Evolutionary conservation across 2,888 invertebrate species (phyloP).

Genomic region (Ischnus inquisitorius): DNA sequence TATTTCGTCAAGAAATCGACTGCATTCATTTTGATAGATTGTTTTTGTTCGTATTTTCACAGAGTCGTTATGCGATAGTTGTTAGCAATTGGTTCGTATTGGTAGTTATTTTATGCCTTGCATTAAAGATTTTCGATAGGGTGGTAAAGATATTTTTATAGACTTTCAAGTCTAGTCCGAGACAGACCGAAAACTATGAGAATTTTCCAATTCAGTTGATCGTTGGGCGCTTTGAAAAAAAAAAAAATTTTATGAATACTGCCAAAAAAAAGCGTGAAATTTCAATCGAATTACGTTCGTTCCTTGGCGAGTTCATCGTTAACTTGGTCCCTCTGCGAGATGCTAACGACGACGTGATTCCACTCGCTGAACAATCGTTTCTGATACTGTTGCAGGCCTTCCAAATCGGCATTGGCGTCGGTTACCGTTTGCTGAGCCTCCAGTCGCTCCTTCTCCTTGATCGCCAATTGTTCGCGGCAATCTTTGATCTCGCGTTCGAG

Average conservation of each 20-base stretch:
- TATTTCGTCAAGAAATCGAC: background rate
- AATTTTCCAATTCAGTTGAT: no score
- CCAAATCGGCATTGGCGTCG: conserved; percentile 91
- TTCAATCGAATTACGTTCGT: conserved; percentile 85
- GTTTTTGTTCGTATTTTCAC: no score
- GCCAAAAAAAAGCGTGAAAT: conserved; percentile 3
- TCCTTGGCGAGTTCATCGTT: conserved; percentile 88
- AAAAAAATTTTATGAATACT: background rate
- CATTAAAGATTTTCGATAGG: no score
- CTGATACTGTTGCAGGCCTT: conserved; percentile 90
- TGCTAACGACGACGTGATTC: conserved; percentile 91
- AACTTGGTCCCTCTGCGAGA: conserved; percentile 90
- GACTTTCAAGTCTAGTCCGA: no score
- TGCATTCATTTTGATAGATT: background rate
- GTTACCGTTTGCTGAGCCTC: conserved; percentile 88
- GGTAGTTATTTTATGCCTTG: no score
- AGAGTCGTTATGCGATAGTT: no score
- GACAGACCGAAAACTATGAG: no score
- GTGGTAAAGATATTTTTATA: no score
- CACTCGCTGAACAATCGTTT: conserved; percentile 90
- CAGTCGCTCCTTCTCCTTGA: conserved; percentile 89
- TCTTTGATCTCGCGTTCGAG: conserved; percentile 89
- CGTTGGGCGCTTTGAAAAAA: no score
- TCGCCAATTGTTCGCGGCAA: conserved; percentile 88
- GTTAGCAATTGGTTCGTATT: no score